A percentile compares a stretch with the other conserved stretches of the same genome.
Evolutionary conservation across 2,888 invertebrate species (phyloP).

Genomic region (Nycteola revayana): DNA sequence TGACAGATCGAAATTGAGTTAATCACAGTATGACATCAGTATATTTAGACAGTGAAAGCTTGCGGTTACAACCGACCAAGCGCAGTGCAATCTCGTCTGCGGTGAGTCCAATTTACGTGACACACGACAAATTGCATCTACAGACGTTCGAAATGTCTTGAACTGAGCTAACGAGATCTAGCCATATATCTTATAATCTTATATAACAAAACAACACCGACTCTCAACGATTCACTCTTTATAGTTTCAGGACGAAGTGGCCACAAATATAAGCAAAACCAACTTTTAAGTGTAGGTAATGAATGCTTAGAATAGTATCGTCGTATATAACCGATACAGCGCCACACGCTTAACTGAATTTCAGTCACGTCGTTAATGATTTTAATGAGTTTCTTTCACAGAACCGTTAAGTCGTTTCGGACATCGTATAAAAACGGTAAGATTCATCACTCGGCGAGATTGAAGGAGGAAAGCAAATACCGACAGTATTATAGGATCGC

Average conservation of each 20-base stretch:
- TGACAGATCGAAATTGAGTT: too few species aligned
- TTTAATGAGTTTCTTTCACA: slow-evolving; percentile 14
- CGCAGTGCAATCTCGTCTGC: not conserved
- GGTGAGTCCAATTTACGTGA: not conserved
- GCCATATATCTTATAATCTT: too few species aligned
- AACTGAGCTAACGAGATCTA: too few species aligned
- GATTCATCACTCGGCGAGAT: slow-evolving; percentile 6
- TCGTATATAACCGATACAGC: too few species aligned
- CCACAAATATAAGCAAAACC: too few species aligned
- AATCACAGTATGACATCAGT: not conserved
- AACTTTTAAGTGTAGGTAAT: too few species aligned
- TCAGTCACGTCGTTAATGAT: slow-evolving; percentile 4
- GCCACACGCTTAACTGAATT: not conserved
- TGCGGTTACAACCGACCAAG: not conserved
- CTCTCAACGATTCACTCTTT: too few species aligned
- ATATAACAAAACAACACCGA: too few species aligned
- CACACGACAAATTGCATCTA: not conserved
- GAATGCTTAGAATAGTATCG: too few species aligned
- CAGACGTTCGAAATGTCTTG: too few species aligned
- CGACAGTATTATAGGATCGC: slow-evolving; percentile 8
- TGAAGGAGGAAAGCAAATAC: slow-evolving; percentile 9
- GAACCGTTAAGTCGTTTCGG: slow-evolving; percentile 17
- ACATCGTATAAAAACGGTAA: slow-evolving; percentile 7
- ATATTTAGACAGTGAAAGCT: not conserved
- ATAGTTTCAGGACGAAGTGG: too few species aligned